phyloP scores from a whole-genome alignment of 2,888 invertebrate genomes.

The Caenorhabditis japonica region DNA sequence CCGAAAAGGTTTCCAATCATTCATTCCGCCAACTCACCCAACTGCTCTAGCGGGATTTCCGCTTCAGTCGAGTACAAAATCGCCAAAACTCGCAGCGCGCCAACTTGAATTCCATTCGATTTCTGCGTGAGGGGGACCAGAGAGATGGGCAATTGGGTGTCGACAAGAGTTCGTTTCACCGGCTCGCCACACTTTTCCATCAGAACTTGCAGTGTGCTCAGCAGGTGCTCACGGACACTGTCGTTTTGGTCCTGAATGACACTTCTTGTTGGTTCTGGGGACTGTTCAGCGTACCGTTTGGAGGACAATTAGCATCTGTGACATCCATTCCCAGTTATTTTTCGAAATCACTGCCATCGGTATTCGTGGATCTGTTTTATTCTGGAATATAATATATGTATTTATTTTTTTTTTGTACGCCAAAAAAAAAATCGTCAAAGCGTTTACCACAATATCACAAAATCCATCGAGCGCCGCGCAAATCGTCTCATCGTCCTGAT shows the following conservation, averaged over 20 bases:
- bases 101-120: constrained; percentile 38
- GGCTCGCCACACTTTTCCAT: constrained; percentile 30
- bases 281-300: constrained; percentile 52
- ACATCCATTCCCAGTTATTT: constrained; percentile 51
- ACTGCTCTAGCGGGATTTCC: constrained; percentile 47
- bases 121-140: constrained; percentile 43
- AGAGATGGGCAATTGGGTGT: constrained; percentile 43
- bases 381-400: constrained; percentile 26
- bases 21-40: constrained; percentile 26
- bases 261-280: not conserved
- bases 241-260: constrained; percentile 51
- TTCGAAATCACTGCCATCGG: constrained; percentile 39
- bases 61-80: constrained; percentile 32
- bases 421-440: not conserved
- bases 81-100: constrained; percentile 33
- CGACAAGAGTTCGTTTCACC: constrained; percentile 33
- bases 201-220: constrained; percentile 30
- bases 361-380: constrained; percentile 52
- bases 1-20: not conserved
- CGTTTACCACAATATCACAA: constrained; percentile 29
- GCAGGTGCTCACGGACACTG: constrained; percentile 27
- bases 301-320: constrained; percentile 34
- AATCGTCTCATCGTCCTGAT: constrained; percentile 50
- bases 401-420: not conserved
- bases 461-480: constrained; percentile 12